Conservation (phyloP, 1,140 invertebrate genomes). For the Phenacoccus solenopsis region DNA sequence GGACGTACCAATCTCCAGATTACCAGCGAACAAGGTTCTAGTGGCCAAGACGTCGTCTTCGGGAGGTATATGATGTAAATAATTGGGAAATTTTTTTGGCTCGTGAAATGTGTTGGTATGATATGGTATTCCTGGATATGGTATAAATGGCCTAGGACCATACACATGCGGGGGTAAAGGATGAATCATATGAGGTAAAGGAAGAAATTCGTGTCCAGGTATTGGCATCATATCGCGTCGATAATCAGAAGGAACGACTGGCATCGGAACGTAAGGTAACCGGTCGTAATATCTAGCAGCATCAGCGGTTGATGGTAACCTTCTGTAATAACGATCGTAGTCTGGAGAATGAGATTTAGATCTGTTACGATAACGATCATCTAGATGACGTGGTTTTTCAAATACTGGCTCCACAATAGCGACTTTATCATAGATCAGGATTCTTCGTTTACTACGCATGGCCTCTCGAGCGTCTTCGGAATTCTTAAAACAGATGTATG, state of each 20-base stretch:
- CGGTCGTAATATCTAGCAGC: slow-evolving; percentile 56
- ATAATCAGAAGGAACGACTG: slow-evolving; percentile 48
- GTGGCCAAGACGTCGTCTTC: slow-evolving; percentile 94
- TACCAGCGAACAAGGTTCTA: slow-evolving; percentile 91
- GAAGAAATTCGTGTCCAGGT: slow-evolving; percentile 51
- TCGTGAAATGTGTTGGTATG: slow-evolving; percentile 68
- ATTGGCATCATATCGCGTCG: slow-evolving; percentile 49
- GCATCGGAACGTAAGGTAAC: slow-evolving; percentile 54
- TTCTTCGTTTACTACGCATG: slow-evolving; percentile 77
- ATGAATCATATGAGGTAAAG: slow-evolving; percentile 39
- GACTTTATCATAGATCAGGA: slow-evolving; percentile 86
- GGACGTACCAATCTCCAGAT: slow-evolving; percentile 91
- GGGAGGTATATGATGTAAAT: slow-evolving; percentile 85
- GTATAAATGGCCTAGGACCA: slow-evolving; percentile 53
- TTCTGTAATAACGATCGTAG: slow-evolving; percentile 56
- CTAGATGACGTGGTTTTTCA: slow-evolving; percentile 48
- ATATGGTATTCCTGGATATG: slow-evolving; percentile 45
- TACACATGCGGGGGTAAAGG: slow-evolving; percentile 48
- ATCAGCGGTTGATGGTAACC: slow-evolving; percentile 57
- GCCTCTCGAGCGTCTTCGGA: slow-evolving; percentile 88
- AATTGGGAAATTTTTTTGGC: slow-evolving; percentile 94
- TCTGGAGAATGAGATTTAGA: slow-evolving; percentile 44
- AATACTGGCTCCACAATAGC: slow-evolving; percentile 87
- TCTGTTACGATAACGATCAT: slow-evolving; percentile 43
- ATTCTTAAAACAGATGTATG: slow-evolving; percentile 88